A percentile compares a stretch with the other conserved stretches of the same genome.
Conservation (phyloP, 1,140 invertebrate species). For the Spodoptera frugiperda region DNA sequence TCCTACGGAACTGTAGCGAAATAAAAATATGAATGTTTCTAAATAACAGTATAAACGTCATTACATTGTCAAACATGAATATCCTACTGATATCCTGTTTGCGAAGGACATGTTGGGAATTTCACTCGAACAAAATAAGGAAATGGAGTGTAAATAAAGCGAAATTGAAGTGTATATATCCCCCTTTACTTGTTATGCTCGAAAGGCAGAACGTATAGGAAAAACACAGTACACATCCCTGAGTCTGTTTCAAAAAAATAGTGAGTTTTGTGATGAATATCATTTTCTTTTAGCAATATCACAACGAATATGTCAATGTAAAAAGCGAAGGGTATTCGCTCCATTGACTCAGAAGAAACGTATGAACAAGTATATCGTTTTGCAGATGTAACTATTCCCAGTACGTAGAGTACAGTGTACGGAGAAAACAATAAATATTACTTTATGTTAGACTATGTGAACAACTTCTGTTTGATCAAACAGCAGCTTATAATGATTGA, state of each 20-base stretch:
- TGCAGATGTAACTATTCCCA: conserved; percentile 6
- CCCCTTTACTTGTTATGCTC: conserved; percentile 64
- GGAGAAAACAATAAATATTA: conserved; percentile 10
- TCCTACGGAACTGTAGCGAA: no score
- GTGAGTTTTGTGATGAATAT: conserved; percentile 49
- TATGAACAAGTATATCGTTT: conserved; percentile 32
- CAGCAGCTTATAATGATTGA: not conserved
- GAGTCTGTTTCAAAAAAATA: conserved; percentile 50
- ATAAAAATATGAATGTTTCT: not conserved
- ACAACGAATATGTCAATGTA: conserved; percentile 39
- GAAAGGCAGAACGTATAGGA: conserved; percentile 61
- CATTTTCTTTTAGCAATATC: conserved; percentile 37
- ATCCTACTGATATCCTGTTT: conserved; percentile 3
- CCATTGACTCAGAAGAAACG: conserved; percentile 36
- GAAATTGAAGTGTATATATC: conserved; percentile 54
- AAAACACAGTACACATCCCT: conserved; percentile 48
- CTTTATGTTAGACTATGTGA: not conserved
- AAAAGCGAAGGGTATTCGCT: conserved; percentile 34
- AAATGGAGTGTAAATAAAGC: conserved; percentile 59
- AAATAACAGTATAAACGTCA: not conserved
- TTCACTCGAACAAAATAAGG: conserved; percentile 18
- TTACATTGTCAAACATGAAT: not conserved
- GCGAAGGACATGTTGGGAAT: conserved; percentile 10
- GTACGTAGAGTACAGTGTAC: not conserved
- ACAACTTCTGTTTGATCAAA: not conserved